phyloP scores from a whole-genome alignment of 2,113 vertebrate species.

The Tylochromis polylepis region DNA sequence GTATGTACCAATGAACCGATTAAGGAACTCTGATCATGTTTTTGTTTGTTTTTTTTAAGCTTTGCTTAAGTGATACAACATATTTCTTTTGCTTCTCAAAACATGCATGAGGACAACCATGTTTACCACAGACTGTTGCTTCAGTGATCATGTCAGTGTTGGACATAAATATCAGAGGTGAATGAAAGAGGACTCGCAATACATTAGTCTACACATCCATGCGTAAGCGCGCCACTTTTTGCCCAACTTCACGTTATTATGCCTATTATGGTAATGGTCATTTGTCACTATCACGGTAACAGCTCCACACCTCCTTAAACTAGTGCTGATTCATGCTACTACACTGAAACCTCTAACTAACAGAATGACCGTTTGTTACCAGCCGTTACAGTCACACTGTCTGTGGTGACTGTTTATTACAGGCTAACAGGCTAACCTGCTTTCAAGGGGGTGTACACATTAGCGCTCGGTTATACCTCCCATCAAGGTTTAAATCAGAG shows the following conservation, averaged over 20 bases:
- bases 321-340: background rate
- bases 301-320: background rate
- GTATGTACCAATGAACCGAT: background rate
- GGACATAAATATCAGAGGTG: background rate
- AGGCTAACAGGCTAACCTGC: conserved; percentile 1
- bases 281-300: background rate
- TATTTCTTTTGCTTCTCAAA: background rate
- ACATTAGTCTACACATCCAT: background rate
- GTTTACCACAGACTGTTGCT: background rate
- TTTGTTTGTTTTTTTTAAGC: background rate
- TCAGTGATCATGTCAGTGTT: background rate
- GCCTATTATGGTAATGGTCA: background rate
- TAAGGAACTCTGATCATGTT: background rate
- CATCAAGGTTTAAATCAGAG: background rate
- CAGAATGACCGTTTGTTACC: background rate
- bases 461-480: background rate
- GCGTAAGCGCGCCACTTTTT: background rate
- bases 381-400: background rate
- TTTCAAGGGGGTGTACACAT: background rate
- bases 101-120: too few species aligned
- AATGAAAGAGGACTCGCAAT: background rate
- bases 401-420: background rate
- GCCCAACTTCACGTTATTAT: background rate
- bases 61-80: background rate
- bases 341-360: background rate